phyloP scores from a whole-genome alignment of 2,113 vertebrate species.

The Phylloscopus whistleri region DNA sequence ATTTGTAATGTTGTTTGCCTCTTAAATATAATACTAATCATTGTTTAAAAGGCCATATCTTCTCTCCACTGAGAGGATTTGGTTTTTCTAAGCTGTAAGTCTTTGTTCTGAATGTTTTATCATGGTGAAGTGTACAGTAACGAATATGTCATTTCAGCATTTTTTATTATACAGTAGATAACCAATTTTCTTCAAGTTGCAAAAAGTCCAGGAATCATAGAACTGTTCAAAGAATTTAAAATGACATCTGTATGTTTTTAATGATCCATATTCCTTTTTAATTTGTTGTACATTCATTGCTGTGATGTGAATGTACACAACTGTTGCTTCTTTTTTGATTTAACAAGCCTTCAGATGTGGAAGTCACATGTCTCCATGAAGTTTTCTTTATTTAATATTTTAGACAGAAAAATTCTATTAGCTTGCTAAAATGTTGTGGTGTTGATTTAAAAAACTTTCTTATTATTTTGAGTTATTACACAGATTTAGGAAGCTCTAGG shows the following conservation, averaged over 20 bases:
- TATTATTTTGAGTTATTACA: neutral
- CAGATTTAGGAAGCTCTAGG: neutral
- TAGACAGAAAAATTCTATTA: neutral
- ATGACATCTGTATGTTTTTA: neutral
- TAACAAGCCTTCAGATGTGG: neutral
- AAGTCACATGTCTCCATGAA: neutral
- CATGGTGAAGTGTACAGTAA: neutral
- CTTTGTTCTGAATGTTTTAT: conserved; percentile 12
- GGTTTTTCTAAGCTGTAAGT: neutral
- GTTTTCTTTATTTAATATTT: neutral
- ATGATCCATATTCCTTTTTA: neutral
- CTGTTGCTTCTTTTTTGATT: neutral
- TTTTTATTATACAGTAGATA: neutral
- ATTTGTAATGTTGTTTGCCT: neutral
- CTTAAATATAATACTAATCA: neutral
- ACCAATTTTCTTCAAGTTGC: neutral
- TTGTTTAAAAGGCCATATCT: neutral
- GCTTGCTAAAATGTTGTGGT: neutral
- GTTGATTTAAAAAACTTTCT: neutral
- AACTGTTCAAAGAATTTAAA: conserved; percentile 13
- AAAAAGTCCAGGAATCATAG: neutral
- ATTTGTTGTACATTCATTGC: neutral
- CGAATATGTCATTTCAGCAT: neutral
- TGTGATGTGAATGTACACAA: neutral
- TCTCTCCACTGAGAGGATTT: neutral